Evolutionary conservation across 2,888 invertebrate species (phyloP), one percentile per base, ranked within the genome.

Genomic region (Plebejus melissa): DNA sequence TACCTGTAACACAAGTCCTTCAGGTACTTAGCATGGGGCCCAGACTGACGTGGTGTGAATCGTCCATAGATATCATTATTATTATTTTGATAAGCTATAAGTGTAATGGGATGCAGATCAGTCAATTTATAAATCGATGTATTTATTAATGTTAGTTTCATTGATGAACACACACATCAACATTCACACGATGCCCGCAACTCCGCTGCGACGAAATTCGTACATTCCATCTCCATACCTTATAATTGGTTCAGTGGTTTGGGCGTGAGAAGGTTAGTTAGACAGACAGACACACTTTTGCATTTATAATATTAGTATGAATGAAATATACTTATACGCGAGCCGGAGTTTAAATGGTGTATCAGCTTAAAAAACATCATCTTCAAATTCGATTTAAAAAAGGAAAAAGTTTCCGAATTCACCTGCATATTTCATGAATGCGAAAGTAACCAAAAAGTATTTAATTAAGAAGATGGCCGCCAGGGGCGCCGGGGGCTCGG

Each of bases 361-460:
- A 54, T 16, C 54, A 22, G 22, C 22, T 54, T 54, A 16, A 54
- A 54, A 54, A 58, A 58, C 58, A 58, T n/a, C 2, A n/a, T 7
- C 6, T n/a, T 58, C 5, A n/a, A 69, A 38, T 38, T 69, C 16
- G 22, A 41, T 41, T 28, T 60, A 2, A 60, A 28, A 60, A 60
- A 65, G 28, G 65, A 36, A 65, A 65, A 65, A 65, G 65, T 65
- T 65, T 65, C 36, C 13, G 36, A 65, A 65, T 65, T 65, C 65
- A 65, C 65, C 65, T 65, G 65, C 65, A 65, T 65, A 65, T 36
- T 65, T 65, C 4, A 65, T 65, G 65, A 65, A 13, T 65, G 65
- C 65, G 65, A 65, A 65, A 65, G 65, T 65, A 65, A 65, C 65
- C 65, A 65, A 65, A 65, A 65, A 65, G 65, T 65, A 65, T 65